Percentiles rank a stretch among this genome's conserved stretches.
Conservation (phyloP, 2,888 invertebrate genomes). For the Osedax fenrisi region DNA sequence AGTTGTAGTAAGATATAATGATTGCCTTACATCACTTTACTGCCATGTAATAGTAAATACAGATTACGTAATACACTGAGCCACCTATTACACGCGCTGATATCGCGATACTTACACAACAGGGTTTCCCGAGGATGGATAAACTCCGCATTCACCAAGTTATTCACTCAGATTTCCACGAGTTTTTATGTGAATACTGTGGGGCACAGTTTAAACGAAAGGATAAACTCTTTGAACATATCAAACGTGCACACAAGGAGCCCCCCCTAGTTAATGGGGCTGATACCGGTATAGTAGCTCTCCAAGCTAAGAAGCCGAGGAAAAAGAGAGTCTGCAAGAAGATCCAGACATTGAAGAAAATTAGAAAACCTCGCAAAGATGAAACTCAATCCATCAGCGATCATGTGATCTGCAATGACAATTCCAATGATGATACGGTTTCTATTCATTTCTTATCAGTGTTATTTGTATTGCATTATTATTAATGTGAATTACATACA, state of each 20-base stretch:
- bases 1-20: too few species aligned
- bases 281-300: not conserved
- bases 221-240: conserved; percentile 59
- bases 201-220: conserved; percentile 67
- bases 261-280: too few species aligned
- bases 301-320: not conserved
- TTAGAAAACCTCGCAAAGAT: conserved; percentile 53
- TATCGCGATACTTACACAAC: too few species aligned
- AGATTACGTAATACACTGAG: too few species aligned
- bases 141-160: conserved; percentile 64
- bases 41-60: too few species aligned
- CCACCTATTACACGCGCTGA: too few species aligned
- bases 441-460: too few species aligned
- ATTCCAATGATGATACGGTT: too few species aligned
- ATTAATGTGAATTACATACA: too few species aligned
- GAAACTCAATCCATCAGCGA: too few species aligned
- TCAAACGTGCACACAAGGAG: conserved; percentile 54
- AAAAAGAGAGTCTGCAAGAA: not conserved
- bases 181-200: conserved; percentile 66
- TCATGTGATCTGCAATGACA: too few species aligned
- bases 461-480: too few species aligned
- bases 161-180: conserved; percentile 59
- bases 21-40: not conserved
- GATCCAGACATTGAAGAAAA: conserved; percentile 29
- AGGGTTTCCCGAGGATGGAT: conserved; percentile 60